Conservation (phyloP, 1,140 invertebrate species). For the Littorina saxatilis region DNA sequence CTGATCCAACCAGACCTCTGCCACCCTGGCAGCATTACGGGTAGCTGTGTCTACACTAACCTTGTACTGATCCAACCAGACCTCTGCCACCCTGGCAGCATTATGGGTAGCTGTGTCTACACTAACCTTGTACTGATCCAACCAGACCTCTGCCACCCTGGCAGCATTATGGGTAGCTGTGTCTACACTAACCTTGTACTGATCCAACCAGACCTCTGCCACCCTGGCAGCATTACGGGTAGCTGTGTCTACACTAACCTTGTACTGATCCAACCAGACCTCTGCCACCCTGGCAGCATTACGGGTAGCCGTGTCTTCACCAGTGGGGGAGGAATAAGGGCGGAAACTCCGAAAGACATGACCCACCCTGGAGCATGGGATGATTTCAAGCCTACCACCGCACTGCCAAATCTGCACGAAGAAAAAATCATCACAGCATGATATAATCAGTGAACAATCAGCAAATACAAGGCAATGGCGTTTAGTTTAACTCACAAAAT, state of each 20-base stretch:
- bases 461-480: background rate
- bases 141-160: constrained; percentile 77
- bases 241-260: constrained; percentile 74
- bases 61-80: constrained; percentile 95
- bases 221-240: constrained; percentile 76
- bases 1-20: constrained; percentile 88
- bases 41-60: constrained; percentile 67
- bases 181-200: constrained; percentile 84
- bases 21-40: constrained; percentile 75
- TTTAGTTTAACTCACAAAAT: too few relatives aligned
- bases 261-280: constrained; percentile 94
- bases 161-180: constrained; percentile 75
- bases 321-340: constrained; percentile 64
- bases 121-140: constrained; percentile 93
- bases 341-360: constrained; percentile 90
- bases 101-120: constrained; percentile 73
- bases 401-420: constrained; percentile 91
- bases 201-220: constrained; percentile 85
- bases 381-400: constrained; percentile 95
- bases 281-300: constrained; percentile 76
- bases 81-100: constrained; percentile 75
- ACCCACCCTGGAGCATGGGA: constrained; percentile 96
- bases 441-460: background rate
- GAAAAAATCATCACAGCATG: background rate
- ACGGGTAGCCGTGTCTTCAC: constrained; percentile 69